Evolutionary conservation across 1,140 invertebrate genomes (phyloP), one percentile per base, ranked within the genome.

Genomic region (Papilio xuthus): DNA sequence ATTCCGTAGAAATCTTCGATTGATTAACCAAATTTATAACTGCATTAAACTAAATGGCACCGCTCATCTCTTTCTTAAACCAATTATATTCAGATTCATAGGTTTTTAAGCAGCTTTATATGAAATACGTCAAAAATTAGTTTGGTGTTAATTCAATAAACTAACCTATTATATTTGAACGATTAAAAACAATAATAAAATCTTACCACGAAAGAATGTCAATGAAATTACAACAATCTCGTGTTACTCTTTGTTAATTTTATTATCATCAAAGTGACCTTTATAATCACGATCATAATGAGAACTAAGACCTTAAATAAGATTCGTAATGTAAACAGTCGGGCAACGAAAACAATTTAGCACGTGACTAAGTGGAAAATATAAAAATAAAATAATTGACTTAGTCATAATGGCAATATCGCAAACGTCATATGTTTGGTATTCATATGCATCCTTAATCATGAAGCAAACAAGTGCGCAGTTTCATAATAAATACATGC

Each of bases 381-480:
- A 63, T 63, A 28, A 63, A 63, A 63, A 63, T 63, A 63, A 63
- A 63, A 63, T 63, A 63, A 63, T 63, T 63, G 23, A 15, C 7
- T 56, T 56, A 56, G 53, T 63, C 60, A 67, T 28, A 67, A 67
- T 4, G 3, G 23, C 60, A 32, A 67, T 2, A 23, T n/a, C 60
- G 26, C 60, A 67, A 67, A 67, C 60, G 60, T 67, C 60, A 67
- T 28, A 28, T 28, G 60, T 67, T 67, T 67, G 60, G 26, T 67
- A 67, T 67, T 32, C 60, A 67, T 23, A 26, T 67, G 60, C 26
- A 67, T 67, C 60, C 60, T 67, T 67, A 67, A 32, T 67, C 26
- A 67, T 15, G 60, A 67, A 67, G 12, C 56, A 67, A 67, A 67
- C 60, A 67, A 28, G 12, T 28, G 13, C 26, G 23, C 12, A 28